Evolutionary conservation across 1,140 invertebrate genomes (phyloP).

Genomic region (Ectropis grisescens): DNA sequence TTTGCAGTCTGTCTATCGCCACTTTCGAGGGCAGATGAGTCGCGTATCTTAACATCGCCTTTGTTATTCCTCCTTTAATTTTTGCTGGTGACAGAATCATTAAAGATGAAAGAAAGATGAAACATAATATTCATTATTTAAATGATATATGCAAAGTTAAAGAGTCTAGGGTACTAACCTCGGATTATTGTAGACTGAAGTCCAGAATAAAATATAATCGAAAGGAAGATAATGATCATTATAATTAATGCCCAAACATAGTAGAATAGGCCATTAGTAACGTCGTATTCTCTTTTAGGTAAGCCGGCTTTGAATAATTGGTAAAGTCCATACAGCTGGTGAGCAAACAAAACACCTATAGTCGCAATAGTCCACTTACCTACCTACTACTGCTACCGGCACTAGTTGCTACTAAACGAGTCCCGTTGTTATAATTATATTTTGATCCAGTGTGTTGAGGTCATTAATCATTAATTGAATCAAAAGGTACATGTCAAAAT

Average conservation of each 20-base stretch:
- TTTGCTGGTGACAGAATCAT: slow-evolving; percentile 23
- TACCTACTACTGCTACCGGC: background rate
- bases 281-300: slow-evolving; percentile 41
- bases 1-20: slow-evolving; percentile 29
- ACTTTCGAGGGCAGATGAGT: slow-evolving; percentile 32
- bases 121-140: no score
- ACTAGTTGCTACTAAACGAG: background rate
- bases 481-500: no score
- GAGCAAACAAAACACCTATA: background rate
- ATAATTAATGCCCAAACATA: slow-evolving; percentile 43
- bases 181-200: slow-evolving; percentile 53
- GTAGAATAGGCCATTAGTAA: slow-evolving; percentile 34
- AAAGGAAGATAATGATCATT: slow-evolving; percentile 49
- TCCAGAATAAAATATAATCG: slow-evolving; percentile 58
- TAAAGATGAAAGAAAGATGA: no score
- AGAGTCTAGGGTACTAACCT: no score
- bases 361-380: no score
- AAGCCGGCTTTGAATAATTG: slow-evolving; percentile 54
- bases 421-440: no score
- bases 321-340: slow-evolving; percentile 48
- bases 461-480: no score
- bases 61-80: slow-evolving; percentile 35
- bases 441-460: no score
- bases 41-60: slow-evolving; percentile 29
- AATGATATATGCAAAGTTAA: no score